Conservation (phyloP, 2,797 vertebrate species). For the Malurus leucopterus region DNA sequence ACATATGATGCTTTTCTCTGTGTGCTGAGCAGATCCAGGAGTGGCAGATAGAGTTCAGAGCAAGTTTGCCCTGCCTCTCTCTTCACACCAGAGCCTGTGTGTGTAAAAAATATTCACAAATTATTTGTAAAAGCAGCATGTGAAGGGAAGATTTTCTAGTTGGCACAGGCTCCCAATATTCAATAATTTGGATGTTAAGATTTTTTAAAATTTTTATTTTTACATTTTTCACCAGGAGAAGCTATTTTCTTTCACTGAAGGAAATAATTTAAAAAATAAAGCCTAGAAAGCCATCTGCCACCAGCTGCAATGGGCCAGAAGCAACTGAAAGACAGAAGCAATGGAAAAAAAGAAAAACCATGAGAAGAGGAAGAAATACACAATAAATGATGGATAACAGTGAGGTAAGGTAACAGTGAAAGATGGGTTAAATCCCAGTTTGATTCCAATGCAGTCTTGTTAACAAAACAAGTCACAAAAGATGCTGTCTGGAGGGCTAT, state of each 20-base stretch:
- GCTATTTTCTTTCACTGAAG: background rate
- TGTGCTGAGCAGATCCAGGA: background rate
- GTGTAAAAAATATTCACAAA: background rate
- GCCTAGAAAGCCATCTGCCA: background rate
- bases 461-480: background rate
- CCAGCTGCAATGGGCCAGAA: background rate
- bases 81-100: background rate
- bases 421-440: background rate
- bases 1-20: background rate
- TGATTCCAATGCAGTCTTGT: background rate
- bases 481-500: background rate
- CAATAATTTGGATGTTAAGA: background rate
- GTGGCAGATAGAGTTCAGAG: background rate
- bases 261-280: background rate
- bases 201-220: background rate
- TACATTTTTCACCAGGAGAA: background rate
- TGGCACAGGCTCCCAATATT: background rate
- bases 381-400: background rate
- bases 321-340: background rate
- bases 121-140: background rate
- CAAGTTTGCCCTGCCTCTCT: background rate
- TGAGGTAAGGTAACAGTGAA: background rate
- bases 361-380: background rate
- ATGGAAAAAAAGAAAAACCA: too few species aligned
- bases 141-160: background rate